Evolutionary conservation across 2,888 invertebrate genomes (phyloP), one percentile per base, ranked within the genome.

Genomic region (Macrophya alboannulata): DNA sequence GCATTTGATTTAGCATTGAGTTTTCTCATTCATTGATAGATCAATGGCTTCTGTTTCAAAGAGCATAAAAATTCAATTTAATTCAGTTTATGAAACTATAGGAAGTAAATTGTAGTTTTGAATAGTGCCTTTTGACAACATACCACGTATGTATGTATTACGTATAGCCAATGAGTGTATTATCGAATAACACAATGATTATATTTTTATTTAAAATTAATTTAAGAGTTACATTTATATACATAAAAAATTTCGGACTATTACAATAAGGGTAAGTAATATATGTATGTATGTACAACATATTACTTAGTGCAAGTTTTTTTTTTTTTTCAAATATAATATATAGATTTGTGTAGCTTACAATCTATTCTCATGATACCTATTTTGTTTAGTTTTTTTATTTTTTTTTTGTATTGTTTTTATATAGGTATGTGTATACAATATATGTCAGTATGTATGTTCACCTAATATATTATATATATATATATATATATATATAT

Each of bases 161-260:
- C n/a, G 17, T 15, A 74, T 21, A 74, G 72, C 21, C 21, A 74
- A 21, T 45, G 45, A 59, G 40, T 74, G 55, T 84, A 84, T 31
- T 59, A 76, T 76, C 55, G 25, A 87, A 87, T 92, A 93, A 93
- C 92, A 93, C 92, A 93, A 93, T 93, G 91, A 93, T 92, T 93
- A 93, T 93, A 93, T 86, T 90, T 93, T 93, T 93, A 93, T 93
- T 93, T 92, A 92, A 93, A 92, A 91, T 93, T 92, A 92, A 90
- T 93, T 92, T 92, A 92, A 89, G 89, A 92, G 91, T 91, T 93
- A 93, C 93, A 93, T 93, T 92, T 93, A 93, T 93, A 93, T 93
- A 93, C 93, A 93, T 93, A 93, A 92, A 93, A 93, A 93, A 93
- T 91, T 91, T 93, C 91, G 91, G 90, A 91, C 91, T 91, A 90